Percentiles rank a stretch among this genome's conserved stretches.
phyloP scores from a whole-genome alignment of 1,140 invertebrate genomes.

The Camponotus pennsylvanicus region DNA sequence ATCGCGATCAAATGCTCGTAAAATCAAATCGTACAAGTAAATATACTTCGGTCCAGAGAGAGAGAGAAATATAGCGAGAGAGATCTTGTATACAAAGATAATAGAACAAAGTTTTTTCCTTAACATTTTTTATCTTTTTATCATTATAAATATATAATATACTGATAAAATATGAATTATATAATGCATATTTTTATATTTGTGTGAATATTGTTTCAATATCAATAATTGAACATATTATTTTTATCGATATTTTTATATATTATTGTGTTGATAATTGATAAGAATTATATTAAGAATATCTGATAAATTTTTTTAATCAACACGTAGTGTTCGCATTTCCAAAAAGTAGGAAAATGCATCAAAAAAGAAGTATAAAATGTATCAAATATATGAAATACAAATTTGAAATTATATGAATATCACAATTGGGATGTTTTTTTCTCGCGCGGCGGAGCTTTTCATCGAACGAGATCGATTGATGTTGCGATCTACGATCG shows the following conservation, averaged over 20 bases:
- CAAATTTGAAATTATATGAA: not conserved
- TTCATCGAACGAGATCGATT: constrained; percentile 24
- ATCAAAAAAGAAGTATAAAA: not conserved
- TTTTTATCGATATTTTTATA: not conserved
- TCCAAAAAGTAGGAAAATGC: not conserved
- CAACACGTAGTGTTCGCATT: not conserved
- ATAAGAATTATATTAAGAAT: no score
- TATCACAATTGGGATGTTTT: not conserved
- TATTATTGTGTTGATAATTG: not conserved
- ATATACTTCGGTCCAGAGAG: not conserved
- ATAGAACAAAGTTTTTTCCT: not conserved
- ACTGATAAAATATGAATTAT: not conserved
- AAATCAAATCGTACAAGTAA: constrained; percentile 11
- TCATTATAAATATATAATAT: not conserved
- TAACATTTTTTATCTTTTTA: not conserved
- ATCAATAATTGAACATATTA: not conserved
- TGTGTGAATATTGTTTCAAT: not conserved
- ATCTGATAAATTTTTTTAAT: not conserved
- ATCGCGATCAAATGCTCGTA: constrained; percentile 23
- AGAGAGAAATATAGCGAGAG: no score
- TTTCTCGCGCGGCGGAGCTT: not conserved
- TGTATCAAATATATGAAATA: not conserved
- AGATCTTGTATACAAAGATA: not conserved
- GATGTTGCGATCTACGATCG: constrained; percentile 25
- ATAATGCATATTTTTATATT: not conserved